Evolutionary conservation across 2,113 vertebrate species (phyloP), one percentile per base, ranked within the genome.

Genomic region (Aegotheles bennettii): DNA sequence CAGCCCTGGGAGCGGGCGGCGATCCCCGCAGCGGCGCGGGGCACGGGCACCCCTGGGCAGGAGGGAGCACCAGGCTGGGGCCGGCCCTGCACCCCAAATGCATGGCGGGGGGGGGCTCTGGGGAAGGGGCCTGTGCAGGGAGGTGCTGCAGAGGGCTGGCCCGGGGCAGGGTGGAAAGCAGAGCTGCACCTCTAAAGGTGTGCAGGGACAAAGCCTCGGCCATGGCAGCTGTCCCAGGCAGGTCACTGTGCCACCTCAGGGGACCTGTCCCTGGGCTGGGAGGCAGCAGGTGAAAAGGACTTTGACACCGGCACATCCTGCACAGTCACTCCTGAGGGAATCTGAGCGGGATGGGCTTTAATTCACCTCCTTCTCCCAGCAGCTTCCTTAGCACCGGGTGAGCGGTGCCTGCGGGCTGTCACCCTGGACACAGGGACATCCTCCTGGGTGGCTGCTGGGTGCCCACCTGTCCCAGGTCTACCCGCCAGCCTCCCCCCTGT

Each of bases 121-220:
- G 76, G 33, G 7, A 16, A 21, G 29, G 43, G 24, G 19, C 17
- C 51, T 7, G n/a, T 36, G 23, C 31, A 13, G 50, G 7, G 63
- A 1, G 7, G 68, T 0, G 0, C 2, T 36, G 63, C 4, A 7
- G 45, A 35, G 47, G 26, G 42, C 14, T 42, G 74, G 13, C n/a
- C 3, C 3, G 1, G 20, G 65, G n/a, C 28, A 47, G 43, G 21
- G 38, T 12, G 20, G 11, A 29, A 54, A 59, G 53, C 48, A 20
- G 81, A 38, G 60, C 53, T 45, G 74, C 20, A 0, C 24, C 26
- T 31, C 21, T 1, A 11, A n/a, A 36, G 24, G 24, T 38, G 59
- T 3, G 0, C 1, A 6, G 67, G 33, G 67, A 31, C 2, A 9
- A 43, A 73, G 23, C 6, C 5, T 15, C 0, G 0, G 40, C 0